Base-by-base conservation (phyloP, 2,797 vertebrate genomes). In the Sebastes alutus region DNA sequence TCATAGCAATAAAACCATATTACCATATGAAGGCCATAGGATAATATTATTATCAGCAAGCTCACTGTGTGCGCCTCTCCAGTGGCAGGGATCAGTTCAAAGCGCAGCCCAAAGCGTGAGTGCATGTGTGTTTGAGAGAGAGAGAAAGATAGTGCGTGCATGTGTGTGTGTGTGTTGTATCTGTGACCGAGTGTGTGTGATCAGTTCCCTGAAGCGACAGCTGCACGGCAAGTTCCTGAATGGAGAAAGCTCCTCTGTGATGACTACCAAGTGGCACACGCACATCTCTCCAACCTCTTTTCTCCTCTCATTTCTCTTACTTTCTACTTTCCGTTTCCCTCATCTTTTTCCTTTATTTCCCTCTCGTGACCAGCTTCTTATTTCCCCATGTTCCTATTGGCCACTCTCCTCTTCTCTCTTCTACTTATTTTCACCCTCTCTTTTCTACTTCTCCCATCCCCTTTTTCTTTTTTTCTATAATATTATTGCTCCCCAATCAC, bases 211-310 rank as follows among this genome's bases (percentile, higher is more conserved):
- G 62, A 87, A 92, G 93, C 83, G 89, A 93, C 94, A 94, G 90
- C 91, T 93, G 93, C 94, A 94, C 68, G 84, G 89, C 7, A 82
- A 78, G 77, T 87, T 91, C 87, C 87, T 93, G 89, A 94, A 94
- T 92, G 88, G 76, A 86, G 89, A 87, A 78, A 78, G 91, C 87
- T 83, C 76, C 62, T 64, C 78, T 84, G 82, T 85, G 82, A 89
- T 92, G 91, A 91, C 90, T 93, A 91, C 88, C 88, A 92, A 95
- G 81, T 88, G 87, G 84, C 58, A 72, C 78, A 86, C 46, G 18
- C 78, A 75, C 35, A 20, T 62, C 75, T 77, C 60, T 27, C 62
- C 62, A 64, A 30, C 62, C 59, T 68, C 60, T 32, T 76, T 69
- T 74, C 60, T 81, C 42, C 56, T 70, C 61, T 72, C 23, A 20